A percentile compares a stretch with the other conserved stretches of the same genome.
These are phyloP conservation scores for Dichetophora obliterata DNA, from an alignment of 2,888 invertebrate genomes.

Conservation along the genomic window DNA sequence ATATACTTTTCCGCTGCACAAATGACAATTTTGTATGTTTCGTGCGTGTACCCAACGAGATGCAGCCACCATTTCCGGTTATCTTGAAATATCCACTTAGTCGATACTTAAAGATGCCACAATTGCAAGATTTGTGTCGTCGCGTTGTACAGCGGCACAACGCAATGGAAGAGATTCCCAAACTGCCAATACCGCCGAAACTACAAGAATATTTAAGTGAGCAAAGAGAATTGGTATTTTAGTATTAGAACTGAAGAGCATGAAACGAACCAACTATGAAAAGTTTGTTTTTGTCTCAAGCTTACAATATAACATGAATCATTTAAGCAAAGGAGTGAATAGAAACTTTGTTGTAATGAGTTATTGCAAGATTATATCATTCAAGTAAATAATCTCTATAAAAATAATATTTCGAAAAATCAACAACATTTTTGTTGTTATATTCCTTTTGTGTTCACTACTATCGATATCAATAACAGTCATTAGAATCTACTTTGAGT, in stretches of 20 bases:
- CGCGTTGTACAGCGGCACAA: conserved; percentile 79
- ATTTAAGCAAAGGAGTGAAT: too few relatives aligned
- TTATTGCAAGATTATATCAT: too few relatives aligned
- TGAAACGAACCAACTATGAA: too few relatives aligned
- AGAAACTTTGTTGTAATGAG: too few relatives aligned
- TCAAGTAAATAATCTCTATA: too few relatives aligned
- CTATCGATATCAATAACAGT: too few relatives aligned
- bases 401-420: too few relatives aligned
- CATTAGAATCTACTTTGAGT: too few relatives aligned
- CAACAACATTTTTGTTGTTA: too few relatives aligned
- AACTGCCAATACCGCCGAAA: conserved; percentile 76
- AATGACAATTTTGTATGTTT: conserved; percentile 79
- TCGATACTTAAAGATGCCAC: conserved; percentile 79
- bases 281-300: too few relatives aligned
- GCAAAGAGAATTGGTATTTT: conserved; percentile 64
- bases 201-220: conserved; percentile 73
- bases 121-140: conserved; percentile 80
- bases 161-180: conserved; percentile 76
- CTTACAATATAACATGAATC: too few relatives aligned
- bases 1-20: conserved; percentile 80
- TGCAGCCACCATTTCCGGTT: conserved; percentile 80
- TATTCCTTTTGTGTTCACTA: too few relatives aligned
- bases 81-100: conserved; percentile 81
- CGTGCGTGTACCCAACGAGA: conserved; percentile 76
- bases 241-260: conserved; percentile 32